Conservation (phyloP, 2,797 vertebrate genomes). For the Hippocampus kuda region DNA sequence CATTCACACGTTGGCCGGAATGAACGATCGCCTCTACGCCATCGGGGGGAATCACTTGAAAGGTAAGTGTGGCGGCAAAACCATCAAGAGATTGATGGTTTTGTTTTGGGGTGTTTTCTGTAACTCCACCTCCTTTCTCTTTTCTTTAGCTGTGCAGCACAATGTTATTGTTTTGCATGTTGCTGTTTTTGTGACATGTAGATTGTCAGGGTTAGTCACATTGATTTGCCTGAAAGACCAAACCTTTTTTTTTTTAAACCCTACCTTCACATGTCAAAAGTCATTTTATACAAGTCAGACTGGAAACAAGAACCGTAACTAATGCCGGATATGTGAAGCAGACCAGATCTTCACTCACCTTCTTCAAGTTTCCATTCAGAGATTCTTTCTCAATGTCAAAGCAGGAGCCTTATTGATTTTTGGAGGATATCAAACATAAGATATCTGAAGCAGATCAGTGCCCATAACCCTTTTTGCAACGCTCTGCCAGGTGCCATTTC, state of each 20-base stretch:
- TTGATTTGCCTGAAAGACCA: no score
- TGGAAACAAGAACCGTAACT: not conserved
- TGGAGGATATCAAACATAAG: not conserved
- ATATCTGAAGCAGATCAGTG: not conserved
- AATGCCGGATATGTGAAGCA: not conserved
- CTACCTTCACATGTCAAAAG: not conserved
- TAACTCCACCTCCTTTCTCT: not conserved
- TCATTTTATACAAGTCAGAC: not conserved
- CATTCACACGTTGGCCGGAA: slow-evolving; percentile 92
- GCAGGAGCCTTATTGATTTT: not conserved
- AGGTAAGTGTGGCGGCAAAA: slow-evolving; percentile 67
- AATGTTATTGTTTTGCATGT: not conserved
- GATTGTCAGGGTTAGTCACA: not conserved
- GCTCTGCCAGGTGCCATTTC: not conserved
- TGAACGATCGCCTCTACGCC: slow-evolving; percentile 96
- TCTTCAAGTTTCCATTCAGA: not conserved
- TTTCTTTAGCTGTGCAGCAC: slow-evolving; percentile 11
- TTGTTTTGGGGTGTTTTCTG: not conserved
- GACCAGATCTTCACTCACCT: not conserved
- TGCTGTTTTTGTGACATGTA: slow-evolving; percentile 5
- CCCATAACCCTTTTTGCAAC: not conserved
- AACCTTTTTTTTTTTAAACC: not conserved
- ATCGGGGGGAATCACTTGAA: slow-evolving; percentile 99
- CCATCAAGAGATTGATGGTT: slow-evolving; percentile 14
- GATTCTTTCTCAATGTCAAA: not conserved